phyloP scores from a whole-genome alignment of 2,797 vertebrate species.

The Lates japonicus region DNA sequence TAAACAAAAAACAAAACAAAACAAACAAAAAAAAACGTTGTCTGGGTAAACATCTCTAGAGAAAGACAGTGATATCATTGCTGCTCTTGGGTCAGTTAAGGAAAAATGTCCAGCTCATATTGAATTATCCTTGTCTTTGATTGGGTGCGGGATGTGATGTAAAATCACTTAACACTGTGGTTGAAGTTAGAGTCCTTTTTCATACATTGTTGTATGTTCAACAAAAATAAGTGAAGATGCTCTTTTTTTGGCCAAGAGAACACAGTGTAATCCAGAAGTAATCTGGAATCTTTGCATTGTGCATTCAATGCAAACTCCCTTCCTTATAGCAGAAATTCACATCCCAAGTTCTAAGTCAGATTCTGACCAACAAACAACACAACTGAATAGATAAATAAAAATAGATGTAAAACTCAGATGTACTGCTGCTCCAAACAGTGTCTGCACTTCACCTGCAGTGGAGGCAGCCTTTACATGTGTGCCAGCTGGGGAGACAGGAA shows the following conservation, averaged over 20 bases:
- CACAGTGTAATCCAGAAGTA: slow-evolving; percentile 26
- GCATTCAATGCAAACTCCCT: slow-evolving; percentile 15
- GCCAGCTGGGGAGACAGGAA: slow-evolving; percentile 27
- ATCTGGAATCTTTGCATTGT: slow-evolving; percentile 32
- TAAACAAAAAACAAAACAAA: background rate
- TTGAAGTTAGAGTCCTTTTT: background rate
- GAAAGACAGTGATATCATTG: background rate
- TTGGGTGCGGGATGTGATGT: background rate
- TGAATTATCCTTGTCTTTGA: background rate
- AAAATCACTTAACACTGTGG: background rate
- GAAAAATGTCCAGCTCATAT: slow-evolving; percentile 5
- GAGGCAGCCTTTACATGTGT: background rate
- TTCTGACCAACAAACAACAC: background rate
- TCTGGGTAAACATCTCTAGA: background rate
- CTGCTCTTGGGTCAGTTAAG: slow-evolving; percentile 2
- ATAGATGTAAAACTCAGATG: slow-evolving; percentile 6
- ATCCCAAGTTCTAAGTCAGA: background rate
- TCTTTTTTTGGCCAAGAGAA: slow-evolving; percentile 32
- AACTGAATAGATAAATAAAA: background rate
- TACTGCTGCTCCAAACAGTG: background rate
- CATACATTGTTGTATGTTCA: background rate
- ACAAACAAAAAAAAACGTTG: background rate
- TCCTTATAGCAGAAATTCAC: slow-evolving; percentile 18
- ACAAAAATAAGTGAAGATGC: slow-evolving; percentile 5
- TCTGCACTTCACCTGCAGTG: slow-evolving; percentile 32